Percentiles rank a stretch among this genome's conserved stretches.
Conservation (phyloP, 2,797 vertebrate genomes). For the Caiman crocodilus region DNA sequence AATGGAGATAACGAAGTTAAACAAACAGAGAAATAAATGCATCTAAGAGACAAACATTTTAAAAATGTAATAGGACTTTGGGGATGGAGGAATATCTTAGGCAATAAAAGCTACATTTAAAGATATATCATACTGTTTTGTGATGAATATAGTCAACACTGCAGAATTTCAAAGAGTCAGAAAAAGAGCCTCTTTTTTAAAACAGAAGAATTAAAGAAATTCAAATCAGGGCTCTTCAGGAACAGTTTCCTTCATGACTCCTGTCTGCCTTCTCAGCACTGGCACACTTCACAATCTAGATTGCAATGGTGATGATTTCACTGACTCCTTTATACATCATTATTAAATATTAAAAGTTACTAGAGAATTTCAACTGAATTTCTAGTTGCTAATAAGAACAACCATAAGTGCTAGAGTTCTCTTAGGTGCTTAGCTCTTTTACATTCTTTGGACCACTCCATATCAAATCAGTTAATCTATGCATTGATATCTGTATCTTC, state of each 20-base stretch:
- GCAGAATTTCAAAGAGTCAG: background rate
- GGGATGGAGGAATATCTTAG: background rate
- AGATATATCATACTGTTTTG: background rate
- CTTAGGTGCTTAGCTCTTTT: background rate
- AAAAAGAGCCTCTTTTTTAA: conserved; percentile 1
- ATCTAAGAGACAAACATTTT: conserved; percentile 58
- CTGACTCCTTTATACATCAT: conserved; percentile 21
- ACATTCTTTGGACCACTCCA: conserved; percentile 3
- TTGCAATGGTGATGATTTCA: conserved; percentile 23
- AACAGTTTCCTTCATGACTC: background rate
- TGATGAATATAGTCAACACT: conserved; percentile 15
- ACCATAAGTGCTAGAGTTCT: conserved; percentile 55
- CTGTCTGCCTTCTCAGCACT: background rate
- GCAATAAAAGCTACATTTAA: conserved; percentile 16
- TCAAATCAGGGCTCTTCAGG: conserved; percentile 21
- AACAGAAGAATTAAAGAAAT: conserved; percentile 24
- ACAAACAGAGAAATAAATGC: conserved; percentile 71
- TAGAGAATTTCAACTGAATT: conserved; percentile 43
- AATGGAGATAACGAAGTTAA: conserved; percentile 78
- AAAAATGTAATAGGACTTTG: conserved; percentile 41
- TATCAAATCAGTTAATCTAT: background rate
- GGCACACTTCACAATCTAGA: conserved; percentile 10
- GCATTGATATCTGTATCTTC: background rate
- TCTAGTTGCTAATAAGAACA: conserved; percentile 30
- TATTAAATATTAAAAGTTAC: conserved; percentile 26